Percentiles rank a stretch among this genome's conserved stretches.
These are phyloP conservation scores for Heterodera filipjevi DNA, from an alignment of 2,888 invertebrate species.

Conservation along the genomic window DNA sequence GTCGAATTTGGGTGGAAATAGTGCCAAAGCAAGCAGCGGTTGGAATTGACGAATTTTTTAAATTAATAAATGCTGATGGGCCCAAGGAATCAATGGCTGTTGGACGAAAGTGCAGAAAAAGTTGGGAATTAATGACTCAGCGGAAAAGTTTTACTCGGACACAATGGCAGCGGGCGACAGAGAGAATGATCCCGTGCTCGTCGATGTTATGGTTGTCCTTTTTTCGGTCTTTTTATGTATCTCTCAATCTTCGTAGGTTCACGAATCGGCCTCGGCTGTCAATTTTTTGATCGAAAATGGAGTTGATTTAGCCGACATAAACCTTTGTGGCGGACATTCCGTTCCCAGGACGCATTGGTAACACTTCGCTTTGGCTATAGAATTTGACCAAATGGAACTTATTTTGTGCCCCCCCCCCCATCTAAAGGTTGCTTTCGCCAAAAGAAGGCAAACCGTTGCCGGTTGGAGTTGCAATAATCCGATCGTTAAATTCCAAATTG, in stretches of 20 bases:
- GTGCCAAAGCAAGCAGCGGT: slow-evolving; percentile 63
- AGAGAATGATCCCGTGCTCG: slow-evolving; percentile 59
- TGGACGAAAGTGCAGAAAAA: slow-evolving; percentile 55
- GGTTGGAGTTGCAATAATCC: slow-evolving; percentile 64
- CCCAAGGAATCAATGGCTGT: slow-evolving; percentile 61
- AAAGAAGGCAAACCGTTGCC: slow-evolving; percentile 64
- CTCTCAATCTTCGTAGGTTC: slow-evolving; percentile 38
- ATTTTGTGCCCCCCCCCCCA: background rate
- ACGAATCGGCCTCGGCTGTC: slow-evolving; percentile 52
- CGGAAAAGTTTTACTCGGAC: slow-evolving; percentile 55
- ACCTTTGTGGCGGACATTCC: slow-evolving; percentile 64
- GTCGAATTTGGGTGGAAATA: slow-evolving; percentile 61
- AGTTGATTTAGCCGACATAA: slow-evolving; percentile 61
- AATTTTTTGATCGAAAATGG: slow-evolving; percentile 54
- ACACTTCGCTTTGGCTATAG: slow-evolving; percentile 17
- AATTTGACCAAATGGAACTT: background rate
- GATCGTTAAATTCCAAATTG: slow-evolving; percentile 51
- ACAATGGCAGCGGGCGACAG: slow-evolving; percentile 63
- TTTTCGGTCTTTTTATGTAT: slow-evolving; percentile 30
- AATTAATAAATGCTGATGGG: no score
- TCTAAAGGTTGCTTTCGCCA: slow-evolving; percentile 61
- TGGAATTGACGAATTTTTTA: background rate
- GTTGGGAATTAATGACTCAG: slow-evolving; percentile 52
- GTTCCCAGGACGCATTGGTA: slow-evolving; percentile 65
- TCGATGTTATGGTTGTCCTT: slow-evolving; percentile 54